These are phyloP conservation scores for Ammodytes marinus DNA, from an alignment of 2,113 vertebrate genomes.

Conservation along the genomic window DNA sequence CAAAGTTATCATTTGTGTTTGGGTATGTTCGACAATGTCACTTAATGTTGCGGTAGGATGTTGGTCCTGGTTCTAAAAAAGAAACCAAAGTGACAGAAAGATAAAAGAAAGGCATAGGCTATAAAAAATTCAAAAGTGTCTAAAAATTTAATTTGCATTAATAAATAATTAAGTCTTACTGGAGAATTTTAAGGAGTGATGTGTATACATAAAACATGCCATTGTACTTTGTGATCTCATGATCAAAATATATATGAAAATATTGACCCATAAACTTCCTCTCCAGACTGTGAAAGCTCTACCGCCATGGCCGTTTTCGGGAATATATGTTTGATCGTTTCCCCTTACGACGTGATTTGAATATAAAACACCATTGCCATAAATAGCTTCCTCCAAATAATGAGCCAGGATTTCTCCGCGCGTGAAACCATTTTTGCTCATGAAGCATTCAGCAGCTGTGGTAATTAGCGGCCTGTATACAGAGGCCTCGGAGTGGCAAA, in stretches of 20 bases:
- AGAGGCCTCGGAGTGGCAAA: conserved; percentile 69
- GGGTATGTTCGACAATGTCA: not conserved
- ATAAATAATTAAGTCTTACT: not conserved
- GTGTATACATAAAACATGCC: not conserved
- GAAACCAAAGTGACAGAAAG: not conserved
- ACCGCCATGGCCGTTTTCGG: not conserved
- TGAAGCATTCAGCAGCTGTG: conserved; percentile 44
- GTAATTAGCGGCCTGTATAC: conserved; percentile 70
- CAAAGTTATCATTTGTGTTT: not conserved
- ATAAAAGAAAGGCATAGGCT: not conserved
- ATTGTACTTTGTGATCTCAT: not conserved
- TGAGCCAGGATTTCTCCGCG: conserved; percentile 18
- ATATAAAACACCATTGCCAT: conserved; percentile 17
- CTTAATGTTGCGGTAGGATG: not conserved
- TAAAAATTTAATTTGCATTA: not conserved
- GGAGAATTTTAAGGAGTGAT: not conserved
- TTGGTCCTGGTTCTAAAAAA: not conserved
- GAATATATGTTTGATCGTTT: conserved; percentile 13
- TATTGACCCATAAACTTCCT: not conserved
- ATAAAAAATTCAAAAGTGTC: not conserved
- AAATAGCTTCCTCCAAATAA: conserved; percentile 16
- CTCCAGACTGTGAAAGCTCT: not conserved
- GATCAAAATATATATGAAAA: not conserved
- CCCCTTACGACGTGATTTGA: conserved; percentile 3
- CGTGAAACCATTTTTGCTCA: conserved; percentile 19